A percentile compares a stretch with the other conserved stretches of the same genome.
Conservation (phyloP, 2,797 vertebrate genomes). For the Darevskia mixta region DNA sequence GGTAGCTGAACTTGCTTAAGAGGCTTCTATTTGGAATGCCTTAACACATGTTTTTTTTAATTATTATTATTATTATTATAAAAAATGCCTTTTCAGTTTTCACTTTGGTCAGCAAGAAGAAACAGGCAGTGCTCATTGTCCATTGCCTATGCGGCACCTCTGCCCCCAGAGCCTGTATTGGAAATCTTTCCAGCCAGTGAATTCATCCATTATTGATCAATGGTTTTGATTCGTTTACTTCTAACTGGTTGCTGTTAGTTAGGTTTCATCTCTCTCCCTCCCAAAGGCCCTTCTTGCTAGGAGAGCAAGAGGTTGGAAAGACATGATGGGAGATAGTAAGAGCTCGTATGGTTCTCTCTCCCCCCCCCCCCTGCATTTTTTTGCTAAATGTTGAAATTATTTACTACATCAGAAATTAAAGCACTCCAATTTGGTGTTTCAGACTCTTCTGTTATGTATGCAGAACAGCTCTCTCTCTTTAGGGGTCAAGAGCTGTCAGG, state of each 20-base stretch:
- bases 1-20: not conserved
- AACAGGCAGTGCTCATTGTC: not conserved
- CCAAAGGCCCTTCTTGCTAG: not conserved
- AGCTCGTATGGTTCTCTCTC: not conserved
- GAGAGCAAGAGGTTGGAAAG: not conserved
- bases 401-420: not conserved
- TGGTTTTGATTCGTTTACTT: constrained; percentile 17
- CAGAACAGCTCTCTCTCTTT: not conserved
- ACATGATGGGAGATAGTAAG: not conserved
- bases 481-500: not conserved
- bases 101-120: not conserved
- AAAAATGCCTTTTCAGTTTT: not conserved
- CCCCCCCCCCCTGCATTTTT: not conserved
- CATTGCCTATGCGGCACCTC: not conserved
- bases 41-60: too few relatives aligned
- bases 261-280: not conserved
- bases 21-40: not conserved
- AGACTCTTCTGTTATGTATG: not conserved
- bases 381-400: not conserved
- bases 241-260: not conserved
- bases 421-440: not conserved
- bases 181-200: constrained; percentile 1
- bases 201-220: constrained; percentile 20
- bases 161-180: not conserved
- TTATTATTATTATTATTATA: too few relatives aligned